phyloP scores from a whole-genome alignment of 2,113 vertebrate species.

The Eptesicus fuscus region DNA sequence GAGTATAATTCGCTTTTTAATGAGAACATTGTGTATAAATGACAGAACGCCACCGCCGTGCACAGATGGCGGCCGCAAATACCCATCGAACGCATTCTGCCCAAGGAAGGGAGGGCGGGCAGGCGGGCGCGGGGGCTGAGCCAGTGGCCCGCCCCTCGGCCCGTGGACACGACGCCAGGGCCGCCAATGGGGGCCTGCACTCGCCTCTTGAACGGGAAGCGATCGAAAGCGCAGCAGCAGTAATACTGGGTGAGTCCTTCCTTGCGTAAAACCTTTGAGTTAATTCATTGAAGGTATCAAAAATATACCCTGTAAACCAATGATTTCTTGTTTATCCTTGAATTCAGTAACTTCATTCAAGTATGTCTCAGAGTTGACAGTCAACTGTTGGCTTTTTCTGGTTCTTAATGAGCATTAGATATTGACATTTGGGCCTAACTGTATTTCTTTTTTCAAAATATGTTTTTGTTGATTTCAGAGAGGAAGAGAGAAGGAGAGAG shows the following conservation, averaged over 20 bases:
- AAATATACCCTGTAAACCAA: slow-evolving; percentile 90
- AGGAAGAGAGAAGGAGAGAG: too few relatives aligned
- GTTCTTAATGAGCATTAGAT: neutral
- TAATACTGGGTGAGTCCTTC: slow-evolving; percentile 83
- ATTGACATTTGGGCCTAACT: neutral
- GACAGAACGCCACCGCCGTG: slow-evolving; percentile 61
- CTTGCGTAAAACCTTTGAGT: slow-evolving; percentile 81
- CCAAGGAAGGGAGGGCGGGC: slow-evolving; percentile 69
- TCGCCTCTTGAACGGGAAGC: slow-evolving; percentile 64
- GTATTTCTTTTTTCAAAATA: neutral
- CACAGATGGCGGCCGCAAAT: slow-evolving; percentile 65
- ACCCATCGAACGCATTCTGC: slow-evolving; percentile 78
- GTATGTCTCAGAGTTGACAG: neutral
- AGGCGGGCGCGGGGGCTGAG: slow-evolving; percentile 54
- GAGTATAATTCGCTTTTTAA: slow-evolving; percentile 68
- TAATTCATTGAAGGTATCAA: slow-evolving; percentile 86
- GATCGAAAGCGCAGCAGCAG: slow-evolving; percentile 74
- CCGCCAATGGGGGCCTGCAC: slow-evolving; percentile 50
- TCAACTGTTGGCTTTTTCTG: slow-evolving; percentile 21
- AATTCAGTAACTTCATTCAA: neutral
- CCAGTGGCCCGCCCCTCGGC: neutral
- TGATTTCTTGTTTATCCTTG: slow-evolving; percentile 7
- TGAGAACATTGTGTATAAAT: slow-evolving; percentile 73
- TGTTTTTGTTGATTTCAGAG: too few relatives aligned
- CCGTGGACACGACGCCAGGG: slow-evolving; percentile 48